Conservation (phyloP, 2,888 invertebrate genomes). For the Acanthoscelides obtectus region DNA sequence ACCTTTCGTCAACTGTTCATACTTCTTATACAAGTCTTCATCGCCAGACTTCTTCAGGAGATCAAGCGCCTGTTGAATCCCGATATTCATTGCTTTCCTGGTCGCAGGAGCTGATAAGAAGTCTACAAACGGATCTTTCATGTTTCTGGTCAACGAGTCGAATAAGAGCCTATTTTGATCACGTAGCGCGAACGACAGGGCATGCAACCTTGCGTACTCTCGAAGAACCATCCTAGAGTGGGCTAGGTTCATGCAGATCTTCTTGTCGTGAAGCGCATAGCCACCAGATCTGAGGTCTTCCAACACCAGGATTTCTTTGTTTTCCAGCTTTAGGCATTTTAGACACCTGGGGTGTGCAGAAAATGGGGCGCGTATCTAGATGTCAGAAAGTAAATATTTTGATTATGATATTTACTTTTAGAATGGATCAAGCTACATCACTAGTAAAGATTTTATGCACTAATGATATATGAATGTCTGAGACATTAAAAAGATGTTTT, state of each 20-base stretch:
- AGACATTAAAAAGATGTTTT: too few relatives aligned
- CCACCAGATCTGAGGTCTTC: neutral
- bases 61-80: neutral
- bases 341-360: neutral
- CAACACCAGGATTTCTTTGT: conserved; percentile 1
- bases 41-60: neutral
- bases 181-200: conserved; percentile 2
- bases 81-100: neutral
- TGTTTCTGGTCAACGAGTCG: neutral
- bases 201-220: conserved; percentile 6
- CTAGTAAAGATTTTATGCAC: too few relatives aligned
- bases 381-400: too few relatives aligned
- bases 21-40: neutral
- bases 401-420: too few relatives aligned
- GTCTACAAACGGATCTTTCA: neutral
- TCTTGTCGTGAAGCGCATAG: neutral
- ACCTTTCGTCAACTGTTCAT: neutral
- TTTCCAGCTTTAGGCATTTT: neutral
- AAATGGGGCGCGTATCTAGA: neutral
- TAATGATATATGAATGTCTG: too few relatives aligned
- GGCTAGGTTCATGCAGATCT: neutral
- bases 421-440: too few relatives aligned
- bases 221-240: conserved; percentile 1
- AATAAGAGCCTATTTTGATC: conserved; percentile 1
- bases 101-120: neutral